Conservation (phyloP, 2,113 vertebrate genomes). For the Tringa solitaria region DNA sequence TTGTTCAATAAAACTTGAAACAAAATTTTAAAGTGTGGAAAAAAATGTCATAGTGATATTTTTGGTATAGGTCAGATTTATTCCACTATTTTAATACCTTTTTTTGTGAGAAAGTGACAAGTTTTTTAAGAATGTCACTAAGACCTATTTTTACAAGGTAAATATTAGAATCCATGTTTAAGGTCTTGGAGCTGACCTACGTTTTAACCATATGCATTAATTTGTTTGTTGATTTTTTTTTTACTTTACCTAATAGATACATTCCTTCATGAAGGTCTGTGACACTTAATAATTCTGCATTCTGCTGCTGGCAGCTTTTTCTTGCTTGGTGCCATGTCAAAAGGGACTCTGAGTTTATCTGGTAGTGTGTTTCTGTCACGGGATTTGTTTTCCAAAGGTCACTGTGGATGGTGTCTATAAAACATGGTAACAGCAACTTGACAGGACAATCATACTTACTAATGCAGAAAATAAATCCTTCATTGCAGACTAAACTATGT, state of each 20-base stretch:
- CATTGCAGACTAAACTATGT: not conserved
- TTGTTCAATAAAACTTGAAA: not conserved
- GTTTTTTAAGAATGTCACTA: not conserved
- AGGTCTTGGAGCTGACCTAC: not conserved
- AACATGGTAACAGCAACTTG: not conserved
- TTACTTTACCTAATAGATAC: slow-evolving; percentile 86
- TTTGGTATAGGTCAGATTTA: not conserved
- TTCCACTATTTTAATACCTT: not conserved
- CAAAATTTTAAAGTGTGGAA: not conserved
- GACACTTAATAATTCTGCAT: slow-evolving; percentile 87
- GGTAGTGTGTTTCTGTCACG: slow-evolving; percentile 82
- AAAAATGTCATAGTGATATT: not conserved
- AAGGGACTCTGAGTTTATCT: slow-evolving; percentile 82
- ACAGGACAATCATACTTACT: not conserved
- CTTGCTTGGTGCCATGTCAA: slow-evolving; percentile 93
- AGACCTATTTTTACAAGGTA: not conserved
- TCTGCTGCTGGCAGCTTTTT: slow-evolving; percentile 92
- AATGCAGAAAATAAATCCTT: not conserved
- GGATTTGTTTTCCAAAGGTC: slow-evolving; percentile 83
- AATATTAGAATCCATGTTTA: not conserved
- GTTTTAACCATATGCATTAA: not conserved
- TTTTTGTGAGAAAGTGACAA: not conserved
- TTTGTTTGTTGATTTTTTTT: not conserved
- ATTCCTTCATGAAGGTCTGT: slow-evolving; percentile 86
- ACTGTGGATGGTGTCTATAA: slow-evolving; percentile 37